A percentile compares a stretch with the other conserved stretches of the same genome.
Evolutionary conservation across 2,888 invertebrate genomes (phyloP).

Genomic region (Drosophila tanythrix): DNA sequence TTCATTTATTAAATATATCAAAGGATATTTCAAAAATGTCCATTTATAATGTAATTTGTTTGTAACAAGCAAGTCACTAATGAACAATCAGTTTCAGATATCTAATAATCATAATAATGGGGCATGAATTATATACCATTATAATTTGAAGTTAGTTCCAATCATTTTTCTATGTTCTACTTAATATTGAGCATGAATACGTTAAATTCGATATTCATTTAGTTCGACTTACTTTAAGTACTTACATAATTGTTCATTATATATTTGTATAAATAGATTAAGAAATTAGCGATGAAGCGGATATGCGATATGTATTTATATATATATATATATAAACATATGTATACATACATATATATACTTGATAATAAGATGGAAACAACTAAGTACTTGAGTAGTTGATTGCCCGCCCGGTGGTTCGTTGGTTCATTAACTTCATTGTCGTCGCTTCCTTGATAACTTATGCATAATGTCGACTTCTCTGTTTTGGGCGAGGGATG

Average conservation of each 20-base stretch:
- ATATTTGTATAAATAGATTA: too few species aligned
- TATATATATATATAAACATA: background rate
- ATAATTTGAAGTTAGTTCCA: background rate
- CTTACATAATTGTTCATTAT: background rate
- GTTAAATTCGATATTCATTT: background rate
- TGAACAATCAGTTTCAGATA: background rate
- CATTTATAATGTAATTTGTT: background rate
- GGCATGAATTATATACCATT: background rate
- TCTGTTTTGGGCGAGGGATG: background rate
- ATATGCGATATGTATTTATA: too few species aligned
- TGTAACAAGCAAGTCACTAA: background rate
- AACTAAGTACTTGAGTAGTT: conserved; percentile 1
- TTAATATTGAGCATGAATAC: background rate
- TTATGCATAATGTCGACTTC: conserved; percentile 52
- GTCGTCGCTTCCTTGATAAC: conserved; percentile 40
- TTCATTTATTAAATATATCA: conserved; percentile 3
- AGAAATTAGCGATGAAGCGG: too few species aligned
- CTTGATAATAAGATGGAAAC: conserved; percentile 9
- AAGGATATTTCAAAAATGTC: background rate
- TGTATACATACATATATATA: background rate
- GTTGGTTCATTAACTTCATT: conserved; percentile 50
- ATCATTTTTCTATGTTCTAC: background rate
- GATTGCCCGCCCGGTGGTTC: conserved; percentile 6
- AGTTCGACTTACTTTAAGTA: background rate
- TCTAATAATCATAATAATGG: background rate